Percentiles rank a stretch among this genome's conserved stretches.
Evolutionary conservation across 2,113 vertebrate genomes (phyloP).

Genomic region (Mesembrinibis cayennensis): DNA sequence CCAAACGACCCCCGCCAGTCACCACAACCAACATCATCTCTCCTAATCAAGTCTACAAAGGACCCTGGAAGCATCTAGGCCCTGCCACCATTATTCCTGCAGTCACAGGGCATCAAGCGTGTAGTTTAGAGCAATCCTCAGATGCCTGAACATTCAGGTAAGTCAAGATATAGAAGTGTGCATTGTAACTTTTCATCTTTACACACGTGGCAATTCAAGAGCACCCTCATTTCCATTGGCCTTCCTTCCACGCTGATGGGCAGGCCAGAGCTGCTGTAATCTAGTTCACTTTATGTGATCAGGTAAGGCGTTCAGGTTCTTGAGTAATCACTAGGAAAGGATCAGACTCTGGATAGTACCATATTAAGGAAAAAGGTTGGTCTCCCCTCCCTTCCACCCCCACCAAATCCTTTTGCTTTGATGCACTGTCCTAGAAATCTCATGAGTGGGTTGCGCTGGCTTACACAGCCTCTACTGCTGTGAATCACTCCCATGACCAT

Average conservation of each 20-base stretch:
- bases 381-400: background rate
- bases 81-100: background rate
- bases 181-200: background rate
- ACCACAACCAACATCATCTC: background rate
- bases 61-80: background rate
- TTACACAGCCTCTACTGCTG: background rate
- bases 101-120: background rate
- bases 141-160: background rate
- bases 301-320: background rate
- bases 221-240: background rate
- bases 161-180: background rate
- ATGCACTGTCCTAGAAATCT: slow-evolving; percentile 13
- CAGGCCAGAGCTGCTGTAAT: background rate
- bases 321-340: background rate
- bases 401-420: slow-evolving; percentile 21
- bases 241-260: background rate
- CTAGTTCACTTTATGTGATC: background rate
- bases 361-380: background rate
- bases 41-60: background rate
- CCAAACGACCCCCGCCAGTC: background rate
- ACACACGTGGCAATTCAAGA: background rate
- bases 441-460: background rate
- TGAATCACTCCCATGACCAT: background rate
- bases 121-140: background rate
- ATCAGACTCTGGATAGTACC: background rate